Base-by-base conservation (phyloP, 2,797 vertebrate genomes). In the Anas flavirostris region DNA sequence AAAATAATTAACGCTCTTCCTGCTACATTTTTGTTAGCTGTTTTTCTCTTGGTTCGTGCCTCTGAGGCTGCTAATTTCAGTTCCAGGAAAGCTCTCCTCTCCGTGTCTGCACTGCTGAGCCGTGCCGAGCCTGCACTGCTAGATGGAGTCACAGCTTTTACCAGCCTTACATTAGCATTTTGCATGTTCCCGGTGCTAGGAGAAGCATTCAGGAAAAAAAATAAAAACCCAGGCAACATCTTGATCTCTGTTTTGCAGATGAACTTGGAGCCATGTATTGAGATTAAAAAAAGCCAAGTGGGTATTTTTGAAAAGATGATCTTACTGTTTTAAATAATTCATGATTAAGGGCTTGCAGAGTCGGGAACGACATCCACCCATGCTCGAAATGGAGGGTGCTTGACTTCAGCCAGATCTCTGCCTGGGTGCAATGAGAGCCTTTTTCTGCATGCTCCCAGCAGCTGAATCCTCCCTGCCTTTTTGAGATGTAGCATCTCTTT, bases 281-380 rank as follows among this genome's bases (percentile, higher is more conserved):
- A 83, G 72, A 58, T 78, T 79, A 23, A 69, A 63, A 68, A 77
- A 44, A 82, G 5, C 12, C n/a, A 67, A 91, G 53, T 50, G 44
- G 31, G 14, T 92, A 92, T 93, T 96, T 95, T 91, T 91, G 9
- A 94, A 92, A 88, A 75, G 55, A 86, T 81, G 73, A 78, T 72
- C 75, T 53, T 93, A 62, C 60, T 59, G 43, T 81, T 90, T 77
- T 84, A 84, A 94, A 90, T 90, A 87, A 90, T 68, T 44, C 60
- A 64, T 73, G 64, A 77, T 68, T 68, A 83, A 19, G 10, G 84
- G 67, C 56, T 91, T 90, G 44, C 62, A 68, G 53, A 90, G 64
- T 16, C 63, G 44, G n/a, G 60, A 91, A 78, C 37, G 63, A 80
- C 83, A 92, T 94, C 56, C 76, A 93, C 53, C 73, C 58, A 21